Percentiles rank a stretch among this genome's conserved stretches.
Conservation (phyloP, 1,140 invertebrate species). For the Heliothis subflexa region DNA sequence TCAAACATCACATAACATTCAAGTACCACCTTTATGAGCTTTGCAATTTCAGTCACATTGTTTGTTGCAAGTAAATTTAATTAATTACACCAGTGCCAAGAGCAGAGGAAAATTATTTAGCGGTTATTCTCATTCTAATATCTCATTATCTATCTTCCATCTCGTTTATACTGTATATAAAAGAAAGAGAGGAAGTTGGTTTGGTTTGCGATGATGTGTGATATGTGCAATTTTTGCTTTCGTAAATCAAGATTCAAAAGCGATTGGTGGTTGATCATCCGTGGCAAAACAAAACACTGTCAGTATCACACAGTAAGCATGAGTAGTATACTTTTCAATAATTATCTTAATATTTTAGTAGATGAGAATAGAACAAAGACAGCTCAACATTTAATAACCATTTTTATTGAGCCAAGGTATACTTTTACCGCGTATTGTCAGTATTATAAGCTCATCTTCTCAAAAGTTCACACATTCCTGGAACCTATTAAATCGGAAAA, state of each 20-base stretch:
- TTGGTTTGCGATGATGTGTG: not conserved
- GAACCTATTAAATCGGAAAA: not conserved
- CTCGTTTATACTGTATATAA: not conserved
- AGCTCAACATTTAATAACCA: too few species aligned
- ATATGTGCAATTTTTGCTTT: not conserved
- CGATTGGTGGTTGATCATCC: not conserved
- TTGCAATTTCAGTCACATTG: slow-evolving; percentile 12
- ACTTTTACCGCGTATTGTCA: too few species aligned
- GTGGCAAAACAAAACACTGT: not conserved
- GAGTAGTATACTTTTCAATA: too few species aligned
- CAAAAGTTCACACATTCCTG: too few species aligned
- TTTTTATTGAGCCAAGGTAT: too few species aligned
- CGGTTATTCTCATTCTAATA: not conserved
- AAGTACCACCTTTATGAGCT: slow-evolving; percentile 4
- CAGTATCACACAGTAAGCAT: too few species aligned
- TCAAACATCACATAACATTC: slow-evolving; percentile 2
- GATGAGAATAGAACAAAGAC: too few species aligned
- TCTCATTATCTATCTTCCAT: slow-evolving; percentile 15
- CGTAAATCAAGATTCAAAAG: slow-evolving; percentile 4
- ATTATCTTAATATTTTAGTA: too few species aligned
- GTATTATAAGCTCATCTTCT: too few species aligned
- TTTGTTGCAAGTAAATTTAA: slow-evolving; percentile 33
- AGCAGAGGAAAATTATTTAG: not conserved
- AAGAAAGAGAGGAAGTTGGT: not conserved
- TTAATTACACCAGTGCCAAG: slow-evolving; percentile 1